Evolutionary conservation across 2,888 invertebrate genomes (phyloP), one percentile per base, ranked within the genome.

Genomic region (Macrophya alboannulata): DNA sequence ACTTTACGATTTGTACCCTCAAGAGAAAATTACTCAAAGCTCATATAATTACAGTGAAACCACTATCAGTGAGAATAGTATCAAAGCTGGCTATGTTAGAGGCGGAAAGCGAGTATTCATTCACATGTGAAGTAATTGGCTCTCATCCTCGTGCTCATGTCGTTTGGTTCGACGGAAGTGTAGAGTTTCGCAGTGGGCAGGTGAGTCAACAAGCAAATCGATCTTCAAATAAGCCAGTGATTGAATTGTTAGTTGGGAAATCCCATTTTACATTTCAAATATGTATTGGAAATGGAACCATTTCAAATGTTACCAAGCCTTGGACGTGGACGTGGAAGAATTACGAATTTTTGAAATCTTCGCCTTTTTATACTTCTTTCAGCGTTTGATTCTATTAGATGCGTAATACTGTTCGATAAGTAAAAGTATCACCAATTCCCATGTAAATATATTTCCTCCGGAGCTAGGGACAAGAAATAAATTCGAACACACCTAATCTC

Each of bases 111-210:
- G 96, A 97, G 91, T 97, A 97, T 92, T 96, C 96, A 90, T 95
- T 98, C 89, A 96, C 96, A 86, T 98, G 98, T 94, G 96, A 97
- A 92, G 97, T 97, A 79, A 95, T 96, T 89, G 98, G 98, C 72
- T 98, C 98, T 85, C 96, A 98, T 90, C 98, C 98, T 43, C 96
- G 97, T 88, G 98, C 98, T 51, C 96, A 96, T 89, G 96, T 98
- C 91, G 96, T 96, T 85, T 98, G 98, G 98, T 96, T 96, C 92
- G 96, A 97, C 92, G 98, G 97, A 92, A 97, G 97, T 94, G 95
- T 96, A 88, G 96, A 96, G 90, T 97, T 98, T 93, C 96, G 96
- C 89, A 95, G 96, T 90, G 97, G 97, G 92, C 96, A 96, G 96
- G 97, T 97, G 94, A 95, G 94, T 92, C 45, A 72, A 15, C 21